A percentile compares a stretch with the other conserved stretches of the same genome.
phyloP scores from a whole-genome alignment of 1,140 invertebrate genomes.

The Drosophila fuyamai region DNA sequence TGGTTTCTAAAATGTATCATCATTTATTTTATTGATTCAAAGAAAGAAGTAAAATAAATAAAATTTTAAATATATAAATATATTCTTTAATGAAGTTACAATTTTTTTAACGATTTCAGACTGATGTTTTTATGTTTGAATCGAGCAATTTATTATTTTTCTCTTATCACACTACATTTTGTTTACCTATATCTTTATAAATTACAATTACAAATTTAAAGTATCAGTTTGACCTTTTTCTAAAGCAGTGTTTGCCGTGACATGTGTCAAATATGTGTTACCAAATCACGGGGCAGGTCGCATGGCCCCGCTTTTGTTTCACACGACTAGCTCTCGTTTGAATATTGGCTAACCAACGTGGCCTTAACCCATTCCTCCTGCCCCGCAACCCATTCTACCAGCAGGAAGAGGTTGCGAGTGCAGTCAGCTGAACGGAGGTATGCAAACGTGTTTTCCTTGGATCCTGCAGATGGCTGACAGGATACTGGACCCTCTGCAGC shows the following conservation, averaged over 20 bases:
- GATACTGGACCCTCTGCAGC: constrained; percentile 35
- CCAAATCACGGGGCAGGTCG: constrained; percentile 34
- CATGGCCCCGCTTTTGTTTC: constrained; percentile 56
- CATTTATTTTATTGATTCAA: too few species aligned
- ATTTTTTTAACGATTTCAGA: too few species aligned
- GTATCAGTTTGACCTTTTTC: constrained; percentile 3
- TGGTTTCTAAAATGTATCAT: too few species aligned
- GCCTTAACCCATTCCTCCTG: constrained; percentile 14
- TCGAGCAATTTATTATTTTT: background rate
- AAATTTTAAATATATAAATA: too few species aligned
- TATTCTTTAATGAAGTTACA: too few species aligned
- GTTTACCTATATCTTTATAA: too few species aligned
- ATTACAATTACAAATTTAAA: background rate
- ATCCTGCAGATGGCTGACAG: constrained; percentile 9
- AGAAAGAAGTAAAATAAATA: too few species aligned
- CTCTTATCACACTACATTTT: too few species aligned
- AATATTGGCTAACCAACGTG: constrained; percentile 22
- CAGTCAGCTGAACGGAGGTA: constrained; percentile 64
- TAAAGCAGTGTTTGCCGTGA: constrained; percentile 7
- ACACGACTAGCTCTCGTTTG: constrained; percentile 59
- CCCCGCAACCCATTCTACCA: constrained; percentile 14
- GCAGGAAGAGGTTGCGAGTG: constrained; percentile 29
- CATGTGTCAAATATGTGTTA: constrained; percentile 44
- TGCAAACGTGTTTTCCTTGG: constrained; percentile 68
- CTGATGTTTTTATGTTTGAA: too few species aligned